These are phyloP conservation scores for Chelonia mydas DNA, from an alignment of 2,797 vertebrate genomes.

Conservation along the genomic window DNA sequence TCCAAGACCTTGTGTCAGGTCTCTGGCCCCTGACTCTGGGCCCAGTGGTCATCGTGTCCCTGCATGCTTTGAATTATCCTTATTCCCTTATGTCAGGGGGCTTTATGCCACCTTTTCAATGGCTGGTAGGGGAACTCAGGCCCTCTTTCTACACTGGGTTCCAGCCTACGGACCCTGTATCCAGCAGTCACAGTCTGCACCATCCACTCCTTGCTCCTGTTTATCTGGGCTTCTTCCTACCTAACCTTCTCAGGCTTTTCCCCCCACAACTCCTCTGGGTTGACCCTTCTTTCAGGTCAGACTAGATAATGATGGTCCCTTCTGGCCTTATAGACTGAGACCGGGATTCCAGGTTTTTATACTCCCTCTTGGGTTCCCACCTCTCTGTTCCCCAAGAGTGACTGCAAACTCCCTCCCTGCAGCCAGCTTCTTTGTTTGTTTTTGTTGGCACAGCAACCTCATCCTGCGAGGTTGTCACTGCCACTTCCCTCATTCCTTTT, in stretches of 20 bases:
- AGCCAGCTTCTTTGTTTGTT: not conserved
- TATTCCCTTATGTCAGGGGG: no score
- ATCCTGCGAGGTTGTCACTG: not conserved
- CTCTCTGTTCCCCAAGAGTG: accelerated
- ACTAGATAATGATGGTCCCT: not conserved
- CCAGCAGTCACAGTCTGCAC: no score
- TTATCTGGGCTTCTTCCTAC: not conserved
- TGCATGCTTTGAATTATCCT: no score
- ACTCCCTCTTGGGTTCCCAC: not conserved
- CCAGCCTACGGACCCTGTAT: not conserved
- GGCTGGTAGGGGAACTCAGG: no score
- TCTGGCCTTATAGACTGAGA: not conserved
- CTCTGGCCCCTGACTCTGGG: not conserved
- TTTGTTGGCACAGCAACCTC: not conserved
- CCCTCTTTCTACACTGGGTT: not conserved
- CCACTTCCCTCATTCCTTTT: not conserved
- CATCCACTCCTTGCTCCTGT: no score
- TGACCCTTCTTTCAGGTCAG: not conserved
- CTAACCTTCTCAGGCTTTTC: not conserved
- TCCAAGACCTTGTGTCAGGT: not conserved
- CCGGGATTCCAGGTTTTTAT: not conserved
- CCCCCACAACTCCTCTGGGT: not conserved
- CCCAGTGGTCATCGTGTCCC: not conserved
- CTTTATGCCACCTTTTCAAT: no score
- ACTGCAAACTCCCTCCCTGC: not conserved